A percentile compares a stretch with the other conserved stretches of the same genome.
phyloP scores from a whole-genome alignment of 2,888 invertebrate species.

The Candidula unifasciata region DNA sequence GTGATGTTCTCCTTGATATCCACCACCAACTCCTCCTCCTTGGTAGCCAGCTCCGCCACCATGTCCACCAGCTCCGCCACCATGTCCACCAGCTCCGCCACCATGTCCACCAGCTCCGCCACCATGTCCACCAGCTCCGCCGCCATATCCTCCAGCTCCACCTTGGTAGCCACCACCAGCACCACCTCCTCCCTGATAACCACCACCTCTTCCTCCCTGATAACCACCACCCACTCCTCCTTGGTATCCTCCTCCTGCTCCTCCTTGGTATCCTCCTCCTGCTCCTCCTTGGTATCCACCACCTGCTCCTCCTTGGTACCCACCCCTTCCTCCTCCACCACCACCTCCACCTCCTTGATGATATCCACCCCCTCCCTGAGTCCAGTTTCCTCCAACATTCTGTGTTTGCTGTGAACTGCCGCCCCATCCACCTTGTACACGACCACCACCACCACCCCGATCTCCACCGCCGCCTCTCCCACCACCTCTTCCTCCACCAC shows the following conservation, averaged over 20 bases:
- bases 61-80: constrained; percentile 58
- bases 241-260: constrained; percentile 62
- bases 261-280: constrained; percentile 52
- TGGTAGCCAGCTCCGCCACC: constrained; percentile 60
- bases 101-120: constrained; percentile 28
- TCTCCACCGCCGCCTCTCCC: constrained; percentile 6
- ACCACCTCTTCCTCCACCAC: constrained; percentile 4
- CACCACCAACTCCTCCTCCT: constrained; percentile 64
- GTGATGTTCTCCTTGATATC: constrained; percentile 63
- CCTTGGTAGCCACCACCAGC: constrained; percentile 33
- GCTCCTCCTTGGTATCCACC: constrained; percentile 69
- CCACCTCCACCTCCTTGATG: constrained; percentile 57
- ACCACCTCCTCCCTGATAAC: constrained; percentile 55
- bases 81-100: constrained; percentile 50
- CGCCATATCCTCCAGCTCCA: constrained; percentile 59
- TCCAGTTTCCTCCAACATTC: constrained; percentile 70
- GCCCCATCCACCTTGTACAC: constrained; percentile 61
- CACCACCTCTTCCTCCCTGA: constrained; percentile 65
- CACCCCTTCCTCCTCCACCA: constrained; percentile 63
- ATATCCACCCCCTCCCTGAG: constrained; percentile 61
- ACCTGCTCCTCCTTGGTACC: constrained; percentile 43
- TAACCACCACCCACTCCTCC: constrained; percentile 79
- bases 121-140: background rate
- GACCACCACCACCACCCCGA: constrained; percentile 42
- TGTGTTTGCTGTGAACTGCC: constrained; percentile 60